Base-by-base conservation (phyloP, 2,888 invertebrate species). In the Branchinecta sandiegonensis region DNA sequence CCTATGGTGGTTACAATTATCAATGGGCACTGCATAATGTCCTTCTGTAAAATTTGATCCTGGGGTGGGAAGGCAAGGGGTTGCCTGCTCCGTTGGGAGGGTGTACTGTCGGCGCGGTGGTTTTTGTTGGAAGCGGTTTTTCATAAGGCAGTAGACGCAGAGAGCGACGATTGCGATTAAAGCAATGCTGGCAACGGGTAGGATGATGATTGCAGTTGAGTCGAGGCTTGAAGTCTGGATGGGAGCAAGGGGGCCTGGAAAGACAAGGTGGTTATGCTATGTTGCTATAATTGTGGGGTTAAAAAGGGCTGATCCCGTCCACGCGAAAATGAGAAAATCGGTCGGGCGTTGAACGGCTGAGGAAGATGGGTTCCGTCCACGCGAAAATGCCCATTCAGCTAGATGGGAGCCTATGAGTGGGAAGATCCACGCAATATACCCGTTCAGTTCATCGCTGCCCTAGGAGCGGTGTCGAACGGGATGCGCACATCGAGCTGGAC, bases 71-170 rank as follows among this genome's bases (percentile, higher is more conserved):
- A 56, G 63, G 63, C 63, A 56, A 9, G 63, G 63, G 11, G 63
- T 56, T 10, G 63, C 23, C 63, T 56, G 63, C 23, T 56, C 63
- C 8, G 8, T 56, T 17, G 63, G 63, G 14, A 56, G 63, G 8
- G 8, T n/a, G 23, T 10, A 56, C 23, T 56, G 63, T 17, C 12
- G 11, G n/a, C n/a, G n/a, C 8, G 63, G 63, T 56, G 63, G n/a
- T 56, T 56, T 56, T 56, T n/a, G 37, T 37, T 37, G 37, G 63
- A 56, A 56, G n/a, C 66, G 48, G 37, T 65, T 50, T 13, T 47
- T 56, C 46, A 67, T 69, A 65, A 69, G 48, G 46, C 65, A 69
- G 63, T 68, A 69, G 9, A 69, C 68, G 47, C 50, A 67, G 46
- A 65, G 47, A 50, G 67, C 68, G 14, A 68, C 66, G 17, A 69